phyloP scores from a whole-genome alignment of 2,113 vertebrate genomes.

The Thalassarche chlororhynchos region DNA sequence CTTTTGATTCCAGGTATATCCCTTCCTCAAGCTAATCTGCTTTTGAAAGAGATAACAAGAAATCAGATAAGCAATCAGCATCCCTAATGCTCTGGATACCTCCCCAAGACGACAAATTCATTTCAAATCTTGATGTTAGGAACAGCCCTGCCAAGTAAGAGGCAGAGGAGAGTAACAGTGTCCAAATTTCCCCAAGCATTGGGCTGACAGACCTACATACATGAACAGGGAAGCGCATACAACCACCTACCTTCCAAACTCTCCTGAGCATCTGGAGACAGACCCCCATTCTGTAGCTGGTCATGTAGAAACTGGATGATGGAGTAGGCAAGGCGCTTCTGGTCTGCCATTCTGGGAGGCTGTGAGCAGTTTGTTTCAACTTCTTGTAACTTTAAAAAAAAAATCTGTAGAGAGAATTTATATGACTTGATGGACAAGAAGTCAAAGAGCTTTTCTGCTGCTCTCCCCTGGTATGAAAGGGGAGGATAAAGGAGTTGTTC shows the following conservation, averaged over 20 bases:
- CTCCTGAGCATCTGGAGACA: conserved; percentile 91
- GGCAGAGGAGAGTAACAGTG: fast-evolving
- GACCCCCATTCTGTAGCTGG: conserved; percentile 83
- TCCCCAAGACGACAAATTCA: neutral
- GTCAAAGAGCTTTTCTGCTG: neutral
- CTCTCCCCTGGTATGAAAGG: fast-evolving
- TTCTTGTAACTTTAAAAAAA: neutral
- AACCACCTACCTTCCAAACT: conserved; percentile 89
- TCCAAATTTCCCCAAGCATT: fast-evolving
- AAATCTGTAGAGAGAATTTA: neutral
- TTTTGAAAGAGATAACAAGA: neutral
- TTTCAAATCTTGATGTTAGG: fast-evolving
- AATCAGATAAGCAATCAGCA: neutral
- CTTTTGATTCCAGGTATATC: neutral
- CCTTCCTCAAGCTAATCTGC: neutral
- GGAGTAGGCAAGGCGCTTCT: conserved; percentile 91
- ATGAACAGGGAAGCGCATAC: fast-evolving
- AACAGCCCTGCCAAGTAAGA: neutral
- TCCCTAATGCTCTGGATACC: neutral
- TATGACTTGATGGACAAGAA: fast-evolving
- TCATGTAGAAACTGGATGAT: conserved; percentile 93
- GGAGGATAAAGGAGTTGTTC: neutral
- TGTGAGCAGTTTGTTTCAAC: neutral
- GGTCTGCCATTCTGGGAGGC: conserved; percentile 84
- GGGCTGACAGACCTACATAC: fast-evolving